These are phyloP conservation scores for Drosophila prosaltans DNA, from an alignment of 1,140 invertebrate species.

Conservation along the genomic window DNA sequence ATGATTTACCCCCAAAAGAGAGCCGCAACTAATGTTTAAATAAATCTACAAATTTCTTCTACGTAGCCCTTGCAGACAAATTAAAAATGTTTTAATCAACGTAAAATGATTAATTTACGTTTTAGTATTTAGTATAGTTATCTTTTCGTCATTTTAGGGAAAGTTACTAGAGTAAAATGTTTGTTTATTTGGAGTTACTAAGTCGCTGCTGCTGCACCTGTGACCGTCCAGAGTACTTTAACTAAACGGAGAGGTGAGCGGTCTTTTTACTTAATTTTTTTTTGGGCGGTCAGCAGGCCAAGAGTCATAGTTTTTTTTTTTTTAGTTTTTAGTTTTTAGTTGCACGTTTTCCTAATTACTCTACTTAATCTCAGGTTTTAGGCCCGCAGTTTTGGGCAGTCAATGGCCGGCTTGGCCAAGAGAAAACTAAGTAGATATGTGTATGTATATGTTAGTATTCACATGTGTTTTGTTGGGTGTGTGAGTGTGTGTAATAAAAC, in stretches of 20 bases:
- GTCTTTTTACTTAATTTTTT: slow-evolving; percentile 22
- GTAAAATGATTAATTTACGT: slow-evolving; percentile 48
- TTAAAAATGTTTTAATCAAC: slow-evolving; percentile 29
- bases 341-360: slow-evolving; percentile 68
- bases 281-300: slow-evolving; percentile 31
- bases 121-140: slow-evolving; percentile 2
- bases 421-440: slow-evolving; percentile 48
- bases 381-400: slow-evolving; percentile 49
- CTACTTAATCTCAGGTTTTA: slow-evolving; percentile 64
- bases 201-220: slow-evolving; percentile 30
- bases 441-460: slow-evolving; percentile 34
- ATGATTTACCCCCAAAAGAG: slow-evolving; percentile 33
- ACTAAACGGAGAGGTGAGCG: slow-evolving; percentile 21
- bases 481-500: background rate
- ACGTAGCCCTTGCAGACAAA: slow-evolving; percentile 8
- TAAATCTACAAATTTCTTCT: slow-evolving; percentile 49
- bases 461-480: background rate
- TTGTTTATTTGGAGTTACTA: slow-evolving; percentile 2
- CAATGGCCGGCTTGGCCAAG: slow-evolving; percentile 52
- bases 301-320: slow-evolving; percentile 31
- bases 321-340: slow-evolving; percentile 30
- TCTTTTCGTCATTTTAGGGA: slow-evolving; percentile 12
- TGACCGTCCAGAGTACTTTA: slow-evolving; percentile 15
- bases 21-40: slow-evolving; percentile 48
- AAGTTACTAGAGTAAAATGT: slow-evolving; percentile 44